A percentile compares a stretch with the other conserved stretches of the same genome.
Evolutionary conservation across 2,888 invertebrate species (phyloP).

Genomic region (Drosophila pseudotalamancana): DNA sequence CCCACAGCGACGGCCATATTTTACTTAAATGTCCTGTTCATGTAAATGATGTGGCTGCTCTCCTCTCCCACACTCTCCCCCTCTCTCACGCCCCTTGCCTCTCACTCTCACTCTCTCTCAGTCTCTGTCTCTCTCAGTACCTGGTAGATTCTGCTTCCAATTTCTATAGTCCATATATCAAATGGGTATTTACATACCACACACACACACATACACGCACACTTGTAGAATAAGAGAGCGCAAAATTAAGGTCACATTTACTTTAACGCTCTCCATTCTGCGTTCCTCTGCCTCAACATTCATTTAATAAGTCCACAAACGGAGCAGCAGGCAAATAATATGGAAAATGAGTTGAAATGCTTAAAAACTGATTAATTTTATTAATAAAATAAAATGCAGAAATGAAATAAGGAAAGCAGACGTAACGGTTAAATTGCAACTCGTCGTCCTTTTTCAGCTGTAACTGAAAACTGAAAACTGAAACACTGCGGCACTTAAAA

Average conservation of each 20-base stretch:
- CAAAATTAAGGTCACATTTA: constrained; percentile 74
- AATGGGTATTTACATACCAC: constrained; percentile 48
- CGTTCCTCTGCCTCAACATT: constrained; percentile 8
- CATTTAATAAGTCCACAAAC: constrained; percentile 58
- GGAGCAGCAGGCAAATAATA: constrained; percentile 32
- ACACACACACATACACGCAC: constrained; percentile 9
- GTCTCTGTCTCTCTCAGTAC: background rate
- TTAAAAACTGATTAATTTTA: constrained; percentile 60
- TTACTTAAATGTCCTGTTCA: constrained; percentile 75
- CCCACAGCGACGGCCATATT: constrained; percentile 60
- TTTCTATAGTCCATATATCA: constrained; percentile 66
- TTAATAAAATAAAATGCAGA: constrained; percentile 61
- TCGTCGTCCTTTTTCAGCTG: background rate
- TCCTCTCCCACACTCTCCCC: background rate
- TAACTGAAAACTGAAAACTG: too few species aligned
- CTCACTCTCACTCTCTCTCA: too few species aligned
- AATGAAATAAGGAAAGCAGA: background rate
- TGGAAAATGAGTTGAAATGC: constrained; percentile 1
- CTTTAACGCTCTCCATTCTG: constrained; percentile 15
- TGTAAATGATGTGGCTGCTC: constrained; percentile 65
- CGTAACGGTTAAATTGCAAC: constrained; percentile 7
- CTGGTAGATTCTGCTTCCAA: constrained; percentile 13
- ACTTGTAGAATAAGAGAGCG: background rate
- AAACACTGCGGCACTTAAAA: constrained; percentile 25
- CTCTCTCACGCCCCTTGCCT: background rate